Conservation (phyloP, 2,113 vertebrate species). For the Ahaetulla prasina region DNA sequence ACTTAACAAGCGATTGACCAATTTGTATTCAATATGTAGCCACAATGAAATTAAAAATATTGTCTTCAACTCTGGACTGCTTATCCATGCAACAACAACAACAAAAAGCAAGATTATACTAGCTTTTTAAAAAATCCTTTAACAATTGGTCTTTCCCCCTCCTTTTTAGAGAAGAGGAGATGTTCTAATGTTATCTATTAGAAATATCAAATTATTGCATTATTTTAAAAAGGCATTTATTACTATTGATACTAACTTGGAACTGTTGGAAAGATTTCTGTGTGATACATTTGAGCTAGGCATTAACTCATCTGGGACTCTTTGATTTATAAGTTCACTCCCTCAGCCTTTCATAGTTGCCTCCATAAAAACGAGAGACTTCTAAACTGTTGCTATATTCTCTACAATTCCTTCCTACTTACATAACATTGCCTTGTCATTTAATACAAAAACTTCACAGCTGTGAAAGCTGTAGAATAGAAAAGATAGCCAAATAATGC, state of each 20-base stretch:
- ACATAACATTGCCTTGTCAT: constrained; percentile 29
- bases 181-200: neutral
- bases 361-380: constrained; percentile 29
- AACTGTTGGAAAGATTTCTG: constrained; percentile 31
- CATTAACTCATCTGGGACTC: constrained; percentile 30
- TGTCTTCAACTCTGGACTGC: constrained; percentile 23
- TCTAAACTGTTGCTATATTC: constrained; percentile 20
- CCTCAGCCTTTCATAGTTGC: neutral
- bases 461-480: constrained; percentile 24
- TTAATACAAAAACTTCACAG: constrained; percentile 23
- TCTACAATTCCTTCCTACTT: constrained; percentile 29
- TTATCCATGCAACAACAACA: constrained; percentile 24
- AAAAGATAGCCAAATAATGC: neutral
- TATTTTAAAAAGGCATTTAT: constrained; percentile 19
- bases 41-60: constrained; percentile 19
- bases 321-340: constrained; percentile 25
- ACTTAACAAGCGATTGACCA: constrained; percentile 29
- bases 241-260: constrained; percentile 16
- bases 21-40: constrained; percentile 23
- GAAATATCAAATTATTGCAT: constrained; percentile 19
- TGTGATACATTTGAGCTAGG: constrained; percentile 32
- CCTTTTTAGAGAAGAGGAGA: neutral
- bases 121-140: neutral
- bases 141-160: neutral
- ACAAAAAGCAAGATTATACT: constrained; percentile 11